A percentile compares a stretch with the other conserved stretches of the same genome.
Conservation (phyloP, 35 echinoderm and acorn worm species). For the Hemicentrotus pulcherrimus region DNA sequence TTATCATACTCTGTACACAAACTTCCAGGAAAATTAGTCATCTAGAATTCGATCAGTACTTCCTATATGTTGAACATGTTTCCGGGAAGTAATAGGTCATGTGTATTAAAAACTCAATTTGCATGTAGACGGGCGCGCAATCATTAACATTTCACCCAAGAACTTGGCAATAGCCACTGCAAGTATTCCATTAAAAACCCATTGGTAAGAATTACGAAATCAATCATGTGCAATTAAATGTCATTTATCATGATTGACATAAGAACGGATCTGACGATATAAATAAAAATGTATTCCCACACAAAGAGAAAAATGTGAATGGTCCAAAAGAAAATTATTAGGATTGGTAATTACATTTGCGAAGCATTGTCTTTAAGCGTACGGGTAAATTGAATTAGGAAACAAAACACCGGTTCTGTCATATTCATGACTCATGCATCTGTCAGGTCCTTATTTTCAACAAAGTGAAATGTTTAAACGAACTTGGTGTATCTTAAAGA, state of each 20-base stretch:
- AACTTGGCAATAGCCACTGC: too few relatives aligned
- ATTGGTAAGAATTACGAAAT: neutral
- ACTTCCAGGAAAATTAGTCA: too few relatives aligned
- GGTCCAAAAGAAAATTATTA: neutral
- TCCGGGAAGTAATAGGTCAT: too few relatives aligned
- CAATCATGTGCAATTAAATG: neutral
- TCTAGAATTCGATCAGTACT: too few relatives aligned
- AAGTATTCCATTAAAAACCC: too few relatives aligned
- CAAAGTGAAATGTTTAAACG: neutral
- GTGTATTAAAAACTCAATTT: too few relatives aligned
- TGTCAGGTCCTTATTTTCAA: neutral
- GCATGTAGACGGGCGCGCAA: too few relatives aligned
- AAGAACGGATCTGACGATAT: neutral
- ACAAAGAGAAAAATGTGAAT: neutral
- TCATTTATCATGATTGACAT: neutral
- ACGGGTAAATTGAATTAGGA: neutral
- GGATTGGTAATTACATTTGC: conserved; percentile 4
- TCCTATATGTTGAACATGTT: too few relatives aligned
- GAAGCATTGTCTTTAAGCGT: neutral
- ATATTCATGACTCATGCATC: neutral
- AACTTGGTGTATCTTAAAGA: neutral
- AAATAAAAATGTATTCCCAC: neutral
- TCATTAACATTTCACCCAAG: too few relatives aligned
- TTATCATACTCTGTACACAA: too few relatives aligned
- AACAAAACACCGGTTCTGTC: neutral